Evolutionary conservation across 2,113 vertebrate genomes (phyloP), one percentile per base, ranked within the genome.

Genomic region (Myrmophylax atrothorax): DNA sequence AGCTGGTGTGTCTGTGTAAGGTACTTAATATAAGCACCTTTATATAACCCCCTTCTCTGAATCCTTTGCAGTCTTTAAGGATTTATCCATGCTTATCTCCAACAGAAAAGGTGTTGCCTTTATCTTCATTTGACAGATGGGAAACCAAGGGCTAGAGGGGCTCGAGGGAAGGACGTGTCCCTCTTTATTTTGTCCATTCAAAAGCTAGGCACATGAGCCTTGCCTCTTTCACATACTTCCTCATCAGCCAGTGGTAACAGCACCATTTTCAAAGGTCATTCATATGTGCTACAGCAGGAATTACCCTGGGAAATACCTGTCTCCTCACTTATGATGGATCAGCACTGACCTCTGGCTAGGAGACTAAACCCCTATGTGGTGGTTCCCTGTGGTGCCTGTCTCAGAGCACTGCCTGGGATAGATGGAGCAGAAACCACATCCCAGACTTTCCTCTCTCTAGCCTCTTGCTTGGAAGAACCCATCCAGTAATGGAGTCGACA

Each of bases 11-110:
- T 90, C 76, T 93, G 89, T 67, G 89, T 81, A 94, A 97, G 64
- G 83, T 96, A 88, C 93, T 96, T 96, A 95, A 75, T 68, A n/a
- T 96, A 97, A 96, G 95, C 87, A 95, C 93, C 95, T 96, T 95
- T 97, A 92, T 84, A 72, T 90, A 96, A 94, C 85, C 47, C 68
- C 44, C 31, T 82, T 56, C 83, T 68, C 46, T 37, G 75, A 90
- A 74, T 26, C 67, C 79, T 89, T 87, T 78, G 60, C 69, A 76
- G 53, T 62, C 62, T 87, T 84, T 66, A 79, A 91, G 53, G 81
- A 85, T 93, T 96, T 91, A 85, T 59, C 70, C 74, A 53, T 20
- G 37, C 44, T 17, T 35, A 70, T 60, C 87, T 94, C 69, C 70
- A 68, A 37, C 49, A 72, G 63, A 59, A 93, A 88, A 91, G 76